Evolutionary conservation across 2,888 invertebrate species (phyloP).

Genomic region (Eudemis profundana): DNA sequence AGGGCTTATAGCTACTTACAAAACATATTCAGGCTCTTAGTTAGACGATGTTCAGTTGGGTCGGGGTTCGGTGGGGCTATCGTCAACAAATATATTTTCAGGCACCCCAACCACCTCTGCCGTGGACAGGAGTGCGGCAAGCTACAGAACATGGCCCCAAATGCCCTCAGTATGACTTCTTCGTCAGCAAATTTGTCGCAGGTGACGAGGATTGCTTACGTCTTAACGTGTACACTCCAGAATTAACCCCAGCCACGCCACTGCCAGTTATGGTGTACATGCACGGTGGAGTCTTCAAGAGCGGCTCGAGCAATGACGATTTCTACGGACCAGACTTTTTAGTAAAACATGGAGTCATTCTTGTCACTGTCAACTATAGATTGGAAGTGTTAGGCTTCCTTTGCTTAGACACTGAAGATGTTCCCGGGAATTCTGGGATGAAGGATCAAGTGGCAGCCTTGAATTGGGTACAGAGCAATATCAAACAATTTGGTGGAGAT

Average conservation of each 20-base stretch:
- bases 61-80: too few species aligned
- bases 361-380: conserved; percentile 67
- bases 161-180: conserved; percentile 60
- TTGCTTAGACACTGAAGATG: conserved; percentile 60
- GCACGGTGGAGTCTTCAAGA: conserved; percentile 62
- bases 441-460: conserved; percentile 67
- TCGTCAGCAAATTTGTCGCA: conserved; percentile 48
- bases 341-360: conserved; percentile 57
- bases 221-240: conserved; percentile 63
- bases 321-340: conserved; percentile 64
- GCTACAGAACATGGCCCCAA: conserved; percentile 59
- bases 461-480: conserved; percentile 63
- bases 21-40: too few species aligned
- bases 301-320: conserved; percentile 59
- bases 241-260: conserved; percentile 48
- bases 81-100: too few species aligned
- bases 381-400: conserved; percentile 65
- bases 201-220: conserved; percentile 65
- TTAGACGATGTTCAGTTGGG: too few species aligned
- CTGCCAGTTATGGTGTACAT: conserved; percentile 66
- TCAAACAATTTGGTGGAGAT: conserved; percentile 61
- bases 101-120: conserved; percentile 58
- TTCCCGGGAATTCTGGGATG: conserved; percentile 67
- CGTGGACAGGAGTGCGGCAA: conserved; percentile 63
- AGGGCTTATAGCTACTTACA: too few species aligned